Evolutionary conservation across 2,888 invertebrate species (phyloP), one percentile per base, ranked within the genome.

Genomic region (Agriopis marginaria): DNA sequence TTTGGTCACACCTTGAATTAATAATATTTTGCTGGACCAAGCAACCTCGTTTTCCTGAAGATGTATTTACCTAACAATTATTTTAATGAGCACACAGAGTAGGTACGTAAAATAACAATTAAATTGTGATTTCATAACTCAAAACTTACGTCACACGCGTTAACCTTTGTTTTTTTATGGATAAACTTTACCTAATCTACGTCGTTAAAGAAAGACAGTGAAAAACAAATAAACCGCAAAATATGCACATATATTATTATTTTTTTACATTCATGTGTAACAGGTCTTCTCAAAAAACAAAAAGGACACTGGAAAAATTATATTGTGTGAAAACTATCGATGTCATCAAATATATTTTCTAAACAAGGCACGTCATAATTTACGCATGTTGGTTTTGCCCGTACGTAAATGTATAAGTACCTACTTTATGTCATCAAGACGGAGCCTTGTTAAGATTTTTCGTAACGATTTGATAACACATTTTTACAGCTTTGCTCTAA

Each of bases 301-400:
- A 23, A 54, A 60, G 49, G 51, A 9, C 5, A 32, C 32, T 32
- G 32, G 5, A 32, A 44, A 14, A 47, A 10, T 45, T 23, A 3
- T 17, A 42, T 45, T 54, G 32, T 63, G n/a, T 39, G 23, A 45
- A 63, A 63, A 53, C 44, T 54, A 32, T 45, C 45, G 32, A 53
- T 54, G 45, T 42, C n/a, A 54, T 14, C 42, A 55, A 23, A 32
- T 54, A 42, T 12, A 23, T 45, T 53, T 32, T 17, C 14, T 56
- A 55, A 55, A 55, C 14, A 56, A 6, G 4, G n/a, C 6, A 32
- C 11, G 54, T 63, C 45, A 47, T 23, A 3, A 54, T 54, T 63
- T 32, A 47, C 63, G 63, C 54, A 63, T 14, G 45, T 54, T 54
- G 62, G 53, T 45, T 62, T 62, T 53, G 11, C 39, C 45, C 54